These are phyloP conservation scores for Catamblyrhynchus diadema DNA, from an alignment of 2,797 vertebrate species.

Conservation along the genomic window DNA sequence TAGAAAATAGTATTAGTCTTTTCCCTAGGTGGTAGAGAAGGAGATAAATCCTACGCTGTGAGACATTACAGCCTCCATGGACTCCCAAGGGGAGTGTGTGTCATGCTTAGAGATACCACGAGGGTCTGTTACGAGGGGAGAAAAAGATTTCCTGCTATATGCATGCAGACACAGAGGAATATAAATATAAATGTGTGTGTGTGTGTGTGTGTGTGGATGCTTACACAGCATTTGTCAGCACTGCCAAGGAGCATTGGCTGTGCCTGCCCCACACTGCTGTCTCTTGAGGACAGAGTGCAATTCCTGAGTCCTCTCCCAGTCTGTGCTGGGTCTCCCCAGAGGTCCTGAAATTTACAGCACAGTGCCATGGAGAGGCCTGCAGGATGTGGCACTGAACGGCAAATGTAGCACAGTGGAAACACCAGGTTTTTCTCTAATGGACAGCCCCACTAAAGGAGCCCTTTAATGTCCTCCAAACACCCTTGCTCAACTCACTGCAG, in stretches of 20 bases:
- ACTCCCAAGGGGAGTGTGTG: not conserved
- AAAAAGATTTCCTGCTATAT: not conserved
- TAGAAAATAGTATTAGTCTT: not conserved
- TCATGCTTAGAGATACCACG: not conserved
- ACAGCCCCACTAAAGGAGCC: not conserved
- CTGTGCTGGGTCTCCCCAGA: not conserved
- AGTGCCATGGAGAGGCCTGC: not conserved
- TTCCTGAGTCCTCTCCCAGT: not conserved
- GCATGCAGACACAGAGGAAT: not conserved
- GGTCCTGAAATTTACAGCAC: not conserved
- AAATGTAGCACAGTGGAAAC: not conserved
- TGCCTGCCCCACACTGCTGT: not conserved
- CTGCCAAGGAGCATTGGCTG: not conserved
- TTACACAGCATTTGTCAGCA: not conserved
- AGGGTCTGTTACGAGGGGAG: not conserved
- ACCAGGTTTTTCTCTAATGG: fast-evolving
- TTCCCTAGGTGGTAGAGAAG: not conserved
- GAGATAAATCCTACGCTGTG: not conserved
- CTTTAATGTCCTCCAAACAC: not conserved
- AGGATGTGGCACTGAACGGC: fast-evolving
- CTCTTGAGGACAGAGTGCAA: not conserved
- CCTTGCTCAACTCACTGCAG: not conserved
- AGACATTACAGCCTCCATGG: not conserved
- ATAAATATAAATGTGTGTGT: not conserved
- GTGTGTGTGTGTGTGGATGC: not conserved